phyloP scores from a whole-genome alignment of 2,113 vertebrate genomes.

The Rhizomys pruinosus region DNA sequence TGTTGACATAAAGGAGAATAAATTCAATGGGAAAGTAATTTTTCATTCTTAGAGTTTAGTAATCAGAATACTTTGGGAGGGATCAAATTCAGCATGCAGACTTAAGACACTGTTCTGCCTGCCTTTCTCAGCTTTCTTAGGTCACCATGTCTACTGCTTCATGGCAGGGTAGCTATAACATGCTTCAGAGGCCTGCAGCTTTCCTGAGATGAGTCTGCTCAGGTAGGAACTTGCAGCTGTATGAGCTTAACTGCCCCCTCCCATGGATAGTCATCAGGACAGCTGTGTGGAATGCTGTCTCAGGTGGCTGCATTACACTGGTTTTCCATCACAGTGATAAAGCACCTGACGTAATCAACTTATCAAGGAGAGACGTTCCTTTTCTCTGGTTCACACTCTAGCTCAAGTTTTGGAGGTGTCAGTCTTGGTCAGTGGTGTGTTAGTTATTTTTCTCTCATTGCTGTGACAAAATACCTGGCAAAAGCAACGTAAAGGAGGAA shows the following conservation, averaged over 20 bases:
- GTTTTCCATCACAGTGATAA: not conserved
- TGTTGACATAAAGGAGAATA: not conserved
- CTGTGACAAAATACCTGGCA: not conserved
- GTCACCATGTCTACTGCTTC: not conserved
- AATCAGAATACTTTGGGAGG: slow-evolving; percentile 1
- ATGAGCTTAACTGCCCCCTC: not conserved
- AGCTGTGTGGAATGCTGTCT: too few relatives aligned
- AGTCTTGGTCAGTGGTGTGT: not conserved
- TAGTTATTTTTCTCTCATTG: not conserved
- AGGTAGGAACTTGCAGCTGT: not conserved
- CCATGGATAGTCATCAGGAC: not conserved
- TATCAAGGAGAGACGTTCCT: not conserved
- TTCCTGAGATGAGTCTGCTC: not conserved
- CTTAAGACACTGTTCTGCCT: not conserved
- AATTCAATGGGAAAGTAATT: not conserved
- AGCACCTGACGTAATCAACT: not conserved
- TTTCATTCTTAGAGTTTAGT: slow-evolving; percentile 52
- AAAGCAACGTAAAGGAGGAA: not conserved
- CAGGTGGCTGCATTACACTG: too few relatives aligned
- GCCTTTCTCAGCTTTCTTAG: not conserved
- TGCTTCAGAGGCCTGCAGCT: not conserved
- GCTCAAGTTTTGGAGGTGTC: not conserved
- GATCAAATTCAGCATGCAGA: not conserved
- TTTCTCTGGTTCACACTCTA: not conserved
- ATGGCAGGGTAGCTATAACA: not conserved